Evolutionary conservation across 2,113 vertebrate species (phyloP).

Genomic region (Apodemus speciosus): DNA sequence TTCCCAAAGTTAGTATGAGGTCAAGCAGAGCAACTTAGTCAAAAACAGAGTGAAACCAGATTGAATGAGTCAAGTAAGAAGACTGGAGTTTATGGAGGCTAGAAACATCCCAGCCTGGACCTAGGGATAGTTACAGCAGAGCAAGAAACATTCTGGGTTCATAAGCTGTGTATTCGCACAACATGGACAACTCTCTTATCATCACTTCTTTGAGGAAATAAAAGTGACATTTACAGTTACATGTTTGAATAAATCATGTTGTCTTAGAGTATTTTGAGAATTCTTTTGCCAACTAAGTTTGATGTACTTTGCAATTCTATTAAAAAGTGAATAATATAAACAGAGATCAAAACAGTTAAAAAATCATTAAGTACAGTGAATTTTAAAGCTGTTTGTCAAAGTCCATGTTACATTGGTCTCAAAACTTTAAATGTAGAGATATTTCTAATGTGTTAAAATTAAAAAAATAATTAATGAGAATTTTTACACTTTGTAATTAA

Average conservation of each 20-base stretch:
- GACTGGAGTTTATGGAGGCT: too few species aligned
- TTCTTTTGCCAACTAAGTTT: constrained; percentile 12
- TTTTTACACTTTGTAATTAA: constrained; percentile 9
- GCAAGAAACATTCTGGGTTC: too few species aligned
- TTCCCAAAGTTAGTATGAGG: too few species aligned
- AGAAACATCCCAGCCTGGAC: too few species aligned
- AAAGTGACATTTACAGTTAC: neutral
- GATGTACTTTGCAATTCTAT: neutral
- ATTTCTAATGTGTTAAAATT: constrained; percentile 36
- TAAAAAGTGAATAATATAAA: neutral
- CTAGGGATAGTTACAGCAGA: too few species aligned
- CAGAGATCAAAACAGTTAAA: neutral
- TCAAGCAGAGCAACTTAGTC: too few species aligned
- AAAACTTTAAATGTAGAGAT: neutral
- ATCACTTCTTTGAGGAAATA: too few species aligned
- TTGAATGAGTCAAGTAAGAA: too few species aligned
- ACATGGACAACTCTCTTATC: too few species aligned
- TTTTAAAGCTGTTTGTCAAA: neutral
- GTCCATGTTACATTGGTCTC: constrained; percentile 6
- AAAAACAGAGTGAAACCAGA: too few species aligned
- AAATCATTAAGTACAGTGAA: neutral
- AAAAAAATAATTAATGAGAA: neutral
- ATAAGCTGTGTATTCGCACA: too few species aligned
- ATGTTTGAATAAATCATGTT: neutral
- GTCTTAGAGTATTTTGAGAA: neutral